Conservation (phyloP, 2,888 invertebrate species). For the Rhingia rostrata region DNA sequence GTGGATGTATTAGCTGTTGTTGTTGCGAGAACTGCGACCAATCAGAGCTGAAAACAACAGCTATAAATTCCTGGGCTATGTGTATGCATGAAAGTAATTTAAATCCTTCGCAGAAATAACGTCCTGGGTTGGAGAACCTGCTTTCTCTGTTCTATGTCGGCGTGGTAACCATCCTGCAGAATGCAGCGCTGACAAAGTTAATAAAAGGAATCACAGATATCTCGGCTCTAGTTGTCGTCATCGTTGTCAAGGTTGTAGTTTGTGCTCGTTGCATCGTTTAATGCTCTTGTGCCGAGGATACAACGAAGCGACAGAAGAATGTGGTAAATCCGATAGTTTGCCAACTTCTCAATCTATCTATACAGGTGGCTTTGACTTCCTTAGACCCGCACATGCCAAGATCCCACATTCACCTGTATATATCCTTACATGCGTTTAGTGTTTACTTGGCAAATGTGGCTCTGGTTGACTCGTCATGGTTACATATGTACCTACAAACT, state of each 20-base stretch:
- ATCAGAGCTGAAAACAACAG: constrained; percentile 5
- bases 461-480: constrained; percentile 24
- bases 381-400: constrained; percentile 1
- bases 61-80: neutral
- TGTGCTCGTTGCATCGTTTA: neutral
- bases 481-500: neutral
- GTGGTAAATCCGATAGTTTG: constrained; percentile 36
- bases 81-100: neutral
- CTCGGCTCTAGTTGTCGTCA: neutral
- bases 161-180: constrained; percentile 12
- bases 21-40: constrained; percentile 9
- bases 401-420: constrained; percentile 30
- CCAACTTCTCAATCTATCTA: constrained; percentile 32
- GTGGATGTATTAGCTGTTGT: constrained; percentile 11
- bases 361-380: constrained; percentile 15
- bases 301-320: constrained; percentile 16
- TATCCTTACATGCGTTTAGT: constrained; percentile 28
- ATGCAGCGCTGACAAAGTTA: constrained; percentile 30
- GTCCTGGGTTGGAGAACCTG: neutral
- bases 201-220: constrained; percentile 12
- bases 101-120: neutral
- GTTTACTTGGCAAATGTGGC: constrained; percentile 47
- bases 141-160: constrained; percentile 10
- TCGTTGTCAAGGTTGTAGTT: neutral
- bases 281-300: neutral